Conservation (phyloP, 2,797 vertebrate species). For the Poeciliopsis gracilis region DNA sequence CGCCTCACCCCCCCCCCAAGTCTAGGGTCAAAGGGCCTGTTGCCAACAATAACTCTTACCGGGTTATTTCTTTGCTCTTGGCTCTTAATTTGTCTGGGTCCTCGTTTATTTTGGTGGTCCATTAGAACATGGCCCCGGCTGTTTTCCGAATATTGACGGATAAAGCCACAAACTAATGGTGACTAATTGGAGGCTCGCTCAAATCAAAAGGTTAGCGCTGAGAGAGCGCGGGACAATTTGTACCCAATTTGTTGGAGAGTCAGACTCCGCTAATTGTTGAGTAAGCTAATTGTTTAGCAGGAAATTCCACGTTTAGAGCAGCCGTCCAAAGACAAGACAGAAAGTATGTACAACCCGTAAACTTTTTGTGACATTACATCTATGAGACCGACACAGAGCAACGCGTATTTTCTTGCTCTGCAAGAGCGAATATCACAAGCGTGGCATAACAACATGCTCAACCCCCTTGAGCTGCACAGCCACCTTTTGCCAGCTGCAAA, state of each 20-base stretch:
- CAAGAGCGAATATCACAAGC: background rate
- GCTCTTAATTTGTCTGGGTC: background rate
- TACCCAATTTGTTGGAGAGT: background rate
- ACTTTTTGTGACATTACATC: background rate
- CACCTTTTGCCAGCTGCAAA: background rate
- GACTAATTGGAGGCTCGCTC: background rate
- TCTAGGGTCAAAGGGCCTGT: background rate
- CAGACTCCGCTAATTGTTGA: background rate
- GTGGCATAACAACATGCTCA: background rate
- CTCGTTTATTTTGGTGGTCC: background rate
- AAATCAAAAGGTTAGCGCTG: background rate
- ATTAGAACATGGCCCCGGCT: background rate
- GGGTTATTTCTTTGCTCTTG: background rate
- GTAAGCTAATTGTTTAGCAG: background rate
- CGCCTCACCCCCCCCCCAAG: background rate
- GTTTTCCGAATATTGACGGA: background rate
- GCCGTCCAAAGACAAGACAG: background rate
- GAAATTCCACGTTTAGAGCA: background rate
- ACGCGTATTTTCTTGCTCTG: background rate
- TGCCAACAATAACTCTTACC: background rate
- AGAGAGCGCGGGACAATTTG: background rate
- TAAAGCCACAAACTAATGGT: background rate
- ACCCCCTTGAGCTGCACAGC: background rate
- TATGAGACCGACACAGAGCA: background rate
- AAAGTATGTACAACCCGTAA: background rate